Base-by-base conservation (phyloP, 2,888 invertebrate genomes). In the Caenorhabditis wallacei region DNA sequence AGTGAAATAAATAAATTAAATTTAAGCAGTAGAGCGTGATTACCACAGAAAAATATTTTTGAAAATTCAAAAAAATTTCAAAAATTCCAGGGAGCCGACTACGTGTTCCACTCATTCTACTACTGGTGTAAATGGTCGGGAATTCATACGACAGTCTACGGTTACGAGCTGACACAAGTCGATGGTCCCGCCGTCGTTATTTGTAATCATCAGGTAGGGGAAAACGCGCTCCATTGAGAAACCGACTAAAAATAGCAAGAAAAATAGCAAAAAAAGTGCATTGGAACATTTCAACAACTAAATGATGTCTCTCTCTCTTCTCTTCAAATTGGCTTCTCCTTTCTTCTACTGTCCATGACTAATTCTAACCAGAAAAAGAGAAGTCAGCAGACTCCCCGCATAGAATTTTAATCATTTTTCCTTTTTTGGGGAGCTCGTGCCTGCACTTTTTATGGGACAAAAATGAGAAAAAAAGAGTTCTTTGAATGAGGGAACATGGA, bases 141-240 rank as follows among this genome's bases (percentile, higher is more conserved):
- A 30, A 71, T 85, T 18, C 56, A 83, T 26, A 84, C 81, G 54
- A 84, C 83, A 48, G 84, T 85, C 10, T 53, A 80, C 16, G 83
- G 72, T n/a, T 74, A 82, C 11, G 68, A 84, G 10, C 24, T 75
- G 13, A 68, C 59, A 18, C 54, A 84, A 16, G 51, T 80, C 10
- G 70, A 85, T 1, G 83, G 81, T 4, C 87, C 87, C 0, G 86
- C 86, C 10, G 84, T 88, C 16, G 85, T 85, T 4, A 70, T 88
- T 51, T 84, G 84, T 26, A 88, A 88, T 69, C 88, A 88, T 76
- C 88, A 88, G 85, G 88, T 88, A n/a, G n/a, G 54, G 10, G 35
- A 35, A 35, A 35, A 16, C 18, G 46, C 18, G 46, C 46, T 48
- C 46, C 4, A 40, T 10, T 16, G 40, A 40, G 2, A 40, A 40